phyloP scores from a whole-genome alignment of 1,140 invertebrate species.

The Pararge aegeria region DNA sequence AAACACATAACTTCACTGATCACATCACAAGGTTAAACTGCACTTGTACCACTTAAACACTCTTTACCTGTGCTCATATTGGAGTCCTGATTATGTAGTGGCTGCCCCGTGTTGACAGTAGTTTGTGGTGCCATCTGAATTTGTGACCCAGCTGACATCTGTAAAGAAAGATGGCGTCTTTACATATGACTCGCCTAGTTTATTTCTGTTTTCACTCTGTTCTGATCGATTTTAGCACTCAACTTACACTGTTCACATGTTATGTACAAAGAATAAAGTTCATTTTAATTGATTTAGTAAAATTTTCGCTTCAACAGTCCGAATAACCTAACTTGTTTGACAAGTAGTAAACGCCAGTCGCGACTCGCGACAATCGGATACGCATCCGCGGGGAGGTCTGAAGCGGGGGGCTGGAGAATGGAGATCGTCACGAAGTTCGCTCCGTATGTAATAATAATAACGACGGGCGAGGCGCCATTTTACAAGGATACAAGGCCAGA shows the following conservation, averaged over 20 bases:
- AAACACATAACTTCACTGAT: conserved; percentile 62
- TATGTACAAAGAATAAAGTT: conserved; percentile 41
- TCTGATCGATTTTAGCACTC: conserved; percentile 31
- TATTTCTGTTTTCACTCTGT: conserved; percentile 39
- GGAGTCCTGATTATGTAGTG: conserved; percentile 95
- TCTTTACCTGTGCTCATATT: conserved; percentile 94
- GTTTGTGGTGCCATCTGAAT: conserved; percentile 96
- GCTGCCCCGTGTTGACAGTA: conserved; percentile 91
- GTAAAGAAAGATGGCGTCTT: conserved; percentile 81
- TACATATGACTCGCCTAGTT: conserved; percentile 75
- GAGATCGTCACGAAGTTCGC: conserved; percentile 78
- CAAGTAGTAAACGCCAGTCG: conserved; percentile 76
- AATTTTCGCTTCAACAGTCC: conserved; percentile 54
- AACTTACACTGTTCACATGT: conserved; percentile 50
- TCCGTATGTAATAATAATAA: conserved; percentile 78
- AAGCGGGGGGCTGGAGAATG: conserved; percentile 59
- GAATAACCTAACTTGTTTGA: conserved; percentile 78
- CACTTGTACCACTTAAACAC: conserved; percentile 70
- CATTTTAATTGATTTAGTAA: conserved; percentile 46
- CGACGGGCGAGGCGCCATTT: conserved; percentile 75
- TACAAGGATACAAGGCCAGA: conserved; percentile 77
- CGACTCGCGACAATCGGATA: conserved; percentile 77
- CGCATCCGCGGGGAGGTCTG: conserved; percentile 71
- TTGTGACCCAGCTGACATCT: conserved; percentile 96
- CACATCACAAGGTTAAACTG: conserved; percentile 58